phyloP scores from a whole-genome alignment of 1,140 invertebrate species.

The Scaptomyza graminum region DNA sequence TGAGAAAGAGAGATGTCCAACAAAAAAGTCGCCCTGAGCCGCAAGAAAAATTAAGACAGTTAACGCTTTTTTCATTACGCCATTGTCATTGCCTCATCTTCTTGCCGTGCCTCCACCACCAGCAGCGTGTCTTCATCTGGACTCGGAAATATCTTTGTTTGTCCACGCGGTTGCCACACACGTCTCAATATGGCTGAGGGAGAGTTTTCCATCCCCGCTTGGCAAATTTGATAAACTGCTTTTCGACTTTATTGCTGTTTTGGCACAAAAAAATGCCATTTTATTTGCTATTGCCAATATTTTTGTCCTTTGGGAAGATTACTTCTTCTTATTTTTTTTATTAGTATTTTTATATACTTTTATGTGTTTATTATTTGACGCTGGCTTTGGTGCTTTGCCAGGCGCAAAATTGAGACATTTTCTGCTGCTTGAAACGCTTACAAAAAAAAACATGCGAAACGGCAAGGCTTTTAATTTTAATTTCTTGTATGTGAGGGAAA shows the following conservation, averaged over 20 bases:
- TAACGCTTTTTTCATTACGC: slow-evolving; percentile 76
- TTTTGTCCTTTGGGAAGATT: no score
- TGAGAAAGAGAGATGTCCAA: neutral
- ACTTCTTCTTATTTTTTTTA: slow-evolving; percentile 52
- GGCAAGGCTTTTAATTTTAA: neutral
- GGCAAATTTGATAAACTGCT: slow-evolving; percentile 82
- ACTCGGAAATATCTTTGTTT: slow-evolving; percentile 32
- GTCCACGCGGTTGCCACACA: slow-evolving; percentile 34
- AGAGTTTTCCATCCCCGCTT: slow-evolving; percentile 3
- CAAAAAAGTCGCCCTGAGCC: slow-evolving; percentile 4
- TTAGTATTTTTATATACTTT: slow-evolving; percentile 63
- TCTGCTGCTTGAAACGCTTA: slow-evolving; percentile 6
- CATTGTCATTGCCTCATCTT: slow-evolving; percentile 25
- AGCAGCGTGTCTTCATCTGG: neutral
- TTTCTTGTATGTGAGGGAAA: neutral
- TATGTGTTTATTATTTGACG: slow-evolving; percentile 61
- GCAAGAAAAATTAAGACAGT: slow-evolving; percentile 74
- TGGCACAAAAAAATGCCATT: slow-evolving; percentile 58
- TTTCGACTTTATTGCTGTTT: slow-evolving; percentile 80
- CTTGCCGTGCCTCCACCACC: no score
- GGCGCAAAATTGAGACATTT: slow-evolving; percentile 72
- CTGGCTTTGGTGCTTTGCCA: slow-evolving; percentile 53
- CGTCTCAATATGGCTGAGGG: slow-evolving; percentile 31
- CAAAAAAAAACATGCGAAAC: neutral
- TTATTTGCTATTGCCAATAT: slow-evolving; percentile 65